A percentile compares a stretch with the other conserved stretches of the same genome.
Evolutionary conservation across 2,113 vertebrate species (phyloP).

Genomic region (Albula goreensis): DNA sequence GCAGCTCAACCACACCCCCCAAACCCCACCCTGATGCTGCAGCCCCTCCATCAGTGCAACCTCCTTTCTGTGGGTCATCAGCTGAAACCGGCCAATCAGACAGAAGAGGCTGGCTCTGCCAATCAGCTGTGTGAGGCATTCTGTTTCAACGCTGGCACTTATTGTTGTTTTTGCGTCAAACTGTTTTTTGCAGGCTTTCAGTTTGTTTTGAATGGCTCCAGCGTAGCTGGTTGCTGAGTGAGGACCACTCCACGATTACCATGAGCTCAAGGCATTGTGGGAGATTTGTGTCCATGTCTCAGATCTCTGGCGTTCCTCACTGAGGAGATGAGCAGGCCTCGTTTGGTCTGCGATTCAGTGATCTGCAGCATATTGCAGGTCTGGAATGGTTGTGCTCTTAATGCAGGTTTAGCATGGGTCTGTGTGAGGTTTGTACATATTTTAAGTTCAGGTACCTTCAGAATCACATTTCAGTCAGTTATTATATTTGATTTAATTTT

Average conservation of each 20-base stretch:
- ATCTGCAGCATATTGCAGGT: not conserved
- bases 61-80: not conserved
- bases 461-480: too few species aligned
- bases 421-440: not conserved
- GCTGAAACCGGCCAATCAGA: too few species aligned
- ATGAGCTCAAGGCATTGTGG: not conserved
- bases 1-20: not conserved
- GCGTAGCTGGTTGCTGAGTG: not conserved
- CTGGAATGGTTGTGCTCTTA: not conserved
- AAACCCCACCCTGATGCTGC: not conserved
- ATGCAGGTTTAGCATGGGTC: not conserved
- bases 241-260: not conserved
- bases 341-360: not conserved
- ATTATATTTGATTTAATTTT: too few species aligned
- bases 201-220: not conserved
- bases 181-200: constrained; percentile 10
- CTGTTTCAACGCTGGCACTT: not conserved
- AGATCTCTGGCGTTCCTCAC: too few species aligned
- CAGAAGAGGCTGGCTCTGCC: not conserved
- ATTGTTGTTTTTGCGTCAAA: not conserved
- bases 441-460: too few species aligned
- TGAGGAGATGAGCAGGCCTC: not conserved
- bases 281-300: too few species aligned
- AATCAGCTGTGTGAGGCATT: not conserved
- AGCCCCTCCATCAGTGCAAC: not conserved